A percentile compares a stretch with the other conserved stretches of the same genome.
phyloP scores from a whole-genome alignment of 30 jellyfish, hydroid and myxozoan species.

The Sanderia malayensis region DNA sequence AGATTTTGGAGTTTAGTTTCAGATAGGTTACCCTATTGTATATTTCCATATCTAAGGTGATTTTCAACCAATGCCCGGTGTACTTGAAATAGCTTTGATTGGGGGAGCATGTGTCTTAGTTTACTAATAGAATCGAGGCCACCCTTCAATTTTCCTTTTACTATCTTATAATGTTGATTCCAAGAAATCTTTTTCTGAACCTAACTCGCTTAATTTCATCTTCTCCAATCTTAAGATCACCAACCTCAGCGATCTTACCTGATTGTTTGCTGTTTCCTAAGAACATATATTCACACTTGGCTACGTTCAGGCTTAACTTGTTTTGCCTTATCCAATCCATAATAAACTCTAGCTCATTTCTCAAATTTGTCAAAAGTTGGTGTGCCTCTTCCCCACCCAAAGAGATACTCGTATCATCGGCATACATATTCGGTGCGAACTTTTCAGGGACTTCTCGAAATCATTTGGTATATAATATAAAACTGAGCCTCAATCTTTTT shows the following conservation, averaged over 20 bases:
- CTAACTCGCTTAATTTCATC: slow-evolving; percentile 25
- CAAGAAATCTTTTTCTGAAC: slow-evolving; percentile 26
- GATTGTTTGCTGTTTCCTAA: slow-evolving; percentile 12
- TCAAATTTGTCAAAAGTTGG: neutral
- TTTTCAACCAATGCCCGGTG: too few relatives aligned
- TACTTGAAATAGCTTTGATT: slow-evolving; percentile 29
- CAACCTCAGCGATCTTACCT: slow-evolving; percentile 24
- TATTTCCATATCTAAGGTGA: slow-evolving; percentile 16
- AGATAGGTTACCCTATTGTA: slow-evolving; percentile 2
- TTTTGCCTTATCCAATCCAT: too few relatives aligned
- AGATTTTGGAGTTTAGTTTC: slow-evolving; percentile 1
- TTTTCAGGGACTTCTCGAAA: too few relatives aligned
- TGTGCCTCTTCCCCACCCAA: slow-evolving; percentile 5
- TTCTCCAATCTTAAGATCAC: slow-evolving; percentile 7
- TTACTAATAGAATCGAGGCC: too few relatives aligned
- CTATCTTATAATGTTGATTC: too few relatives aligned
- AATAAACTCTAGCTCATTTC: neutral
- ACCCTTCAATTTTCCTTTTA: too few relatives aligned
- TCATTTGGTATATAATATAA: too few relatives aligned
- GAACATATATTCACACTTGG: slow-evolving; percentile 4
- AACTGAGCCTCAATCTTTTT: too few relatives aligned
- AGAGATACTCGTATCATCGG: slow-evolving; percentile 34
- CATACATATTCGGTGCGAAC: slow-evolving; percentile 39
- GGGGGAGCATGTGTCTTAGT: slow-evolving; percentile 17
- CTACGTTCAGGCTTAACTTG: slow-evolving; percentile 13